Conservation (phyloP, 2,113 vertebrate species). For the Azemiops feae region DNA sequence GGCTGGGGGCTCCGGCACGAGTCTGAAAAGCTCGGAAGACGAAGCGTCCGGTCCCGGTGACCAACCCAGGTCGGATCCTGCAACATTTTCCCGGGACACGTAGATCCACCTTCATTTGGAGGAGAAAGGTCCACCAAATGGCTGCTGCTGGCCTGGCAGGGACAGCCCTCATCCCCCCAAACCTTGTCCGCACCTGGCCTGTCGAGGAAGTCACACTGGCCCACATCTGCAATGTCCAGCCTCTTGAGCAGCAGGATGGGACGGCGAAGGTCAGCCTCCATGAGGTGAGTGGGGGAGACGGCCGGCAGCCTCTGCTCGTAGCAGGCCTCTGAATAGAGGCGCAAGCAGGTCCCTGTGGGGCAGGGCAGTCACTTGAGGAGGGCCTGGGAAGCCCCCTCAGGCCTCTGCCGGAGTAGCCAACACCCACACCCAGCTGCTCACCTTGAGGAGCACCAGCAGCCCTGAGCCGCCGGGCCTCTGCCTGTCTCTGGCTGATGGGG, state of each 20-base stretch:
- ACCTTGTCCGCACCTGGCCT: conserved; percentile 68
- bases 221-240: conserved; percentile 84
- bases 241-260: conserved; percentile 83
- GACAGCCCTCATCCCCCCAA: fast-evolving
- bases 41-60: too few relatives aligned
- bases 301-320: conserved; percentile 75
- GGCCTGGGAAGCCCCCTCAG: not conserved
- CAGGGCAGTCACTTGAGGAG: not conserved
- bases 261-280: conserved; percentile 86
- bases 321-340: conserved; percentile 81
- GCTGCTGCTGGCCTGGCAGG: not conserved
- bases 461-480: conserved; percentile 78
- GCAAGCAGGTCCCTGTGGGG: conserved; percentile 81
- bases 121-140: not conserved
- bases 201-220: conserved; percentile 85
- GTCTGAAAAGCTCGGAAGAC: not conserved
- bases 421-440: conserved; percentile 23
- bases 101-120: not conserved
- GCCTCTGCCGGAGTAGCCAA: conserved; percentile 4
- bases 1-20: not conserved
- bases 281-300: conserved; percentile 73
- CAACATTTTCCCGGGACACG: not conserved
- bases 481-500: conserved; percentile 88
- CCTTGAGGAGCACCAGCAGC: conserved; percentile 74
- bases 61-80: not conserved